These are phyloP conservation scores for Pipra filicauda DNA, from an alignment of 2,113 vertebrate genomes.

Conservation along the genomic window DNA sequence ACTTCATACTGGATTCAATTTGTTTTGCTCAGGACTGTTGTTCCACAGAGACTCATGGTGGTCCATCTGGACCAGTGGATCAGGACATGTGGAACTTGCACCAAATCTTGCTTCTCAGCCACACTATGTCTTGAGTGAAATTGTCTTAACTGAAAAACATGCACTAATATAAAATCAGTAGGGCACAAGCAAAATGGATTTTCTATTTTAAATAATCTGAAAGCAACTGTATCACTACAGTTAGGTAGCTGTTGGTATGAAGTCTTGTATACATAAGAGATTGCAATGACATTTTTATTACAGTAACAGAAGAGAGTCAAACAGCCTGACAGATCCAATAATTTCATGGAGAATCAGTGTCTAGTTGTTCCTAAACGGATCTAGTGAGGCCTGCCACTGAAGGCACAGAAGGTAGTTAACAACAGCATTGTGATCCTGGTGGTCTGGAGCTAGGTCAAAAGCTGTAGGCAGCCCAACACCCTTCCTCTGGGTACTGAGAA, in stretches of 20 bases:
- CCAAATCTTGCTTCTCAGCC: background rate
- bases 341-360: background rate
- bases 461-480: background rate
- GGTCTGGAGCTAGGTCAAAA: background rate
- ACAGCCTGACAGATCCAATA: background rate
- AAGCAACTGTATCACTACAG: background rate
- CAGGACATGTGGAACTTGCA: background rate
- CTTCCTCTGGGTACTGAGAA: background rate
- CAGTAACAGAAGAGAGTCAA: background rate
- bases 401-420: background rate
- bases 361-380: background rate
- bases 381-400: background rate
- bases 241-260: background rate
- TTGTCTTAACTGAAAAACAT: background rate
- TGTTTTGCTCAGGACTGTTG: background rate
- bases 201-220: background rate
- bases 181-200: background rate
- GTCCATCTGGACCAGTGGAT: background rate
- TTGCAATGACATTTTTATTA: background rate
- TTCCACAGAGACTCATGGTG: rapidly evolving
- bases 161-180: background rate
- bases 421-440: background rate
- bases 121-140: background rate
- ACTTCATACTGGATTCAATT: background rate
- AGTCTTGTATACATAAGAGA: background rate